Conservation (phyloP, 1,140 invertebrate species). For the Neodiprion fabricii region DNA sequence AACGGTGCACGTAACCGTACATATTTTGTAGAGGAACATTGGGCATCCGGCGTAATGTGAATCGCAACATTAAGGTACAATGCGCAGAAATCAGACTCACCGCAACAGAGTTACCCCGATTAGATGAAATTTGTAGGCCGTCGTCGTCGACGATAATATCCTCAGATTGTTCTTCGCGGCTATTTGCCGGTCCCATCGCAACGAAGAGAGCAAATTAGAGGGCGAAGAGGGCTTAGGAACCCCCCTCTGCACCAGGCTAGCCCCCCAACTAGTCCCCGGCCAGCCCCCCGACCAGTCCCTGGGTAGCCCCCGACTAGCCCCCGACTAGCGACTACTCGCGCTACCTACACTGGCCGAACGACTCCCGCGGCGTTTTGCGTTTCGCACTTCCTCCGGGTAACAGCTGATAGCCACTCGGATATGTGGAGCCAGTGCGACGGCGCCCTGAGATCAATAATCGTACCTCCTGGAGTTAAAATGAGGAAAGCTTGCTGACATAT, state of each 20-base stretch:
- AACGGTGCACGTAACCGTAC: too few species aligned
- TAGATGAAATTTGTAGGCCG: constrained; percentile 51
- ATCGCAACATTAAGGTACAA: too few species aligned
- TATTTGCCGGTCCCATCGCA: constrained; percentile 57
- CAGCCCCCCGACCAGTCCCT: constrained; percentile 15
- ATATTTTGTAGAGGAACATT: too few species aligned
- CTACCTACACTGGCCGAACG: constrained; percentile 2
- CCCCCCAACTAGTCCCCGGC: constrained; percentile 1
- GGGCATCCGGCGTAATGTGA: too few species aligned
- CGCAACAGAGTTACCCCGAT: constrained; percentile 20
- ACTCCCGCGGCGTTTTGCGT: constrained; percentile 15
- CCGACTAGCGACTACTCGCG: constrained; percentile 14
- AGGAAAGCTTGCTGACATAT: not conserved
- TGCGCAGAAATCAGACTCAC: not conserved
- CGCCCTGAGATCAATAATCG: constrained; percentile 62
- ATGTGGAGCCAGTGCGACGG: constrained; percentile 51
- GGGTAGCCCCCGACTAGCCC: constrained; percentile 20
- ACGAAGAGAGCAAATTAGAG: constrained; percentile 25
- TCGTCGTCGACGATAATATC: constrained; percentile 54
- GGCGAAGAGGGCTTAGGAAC: not conserved
- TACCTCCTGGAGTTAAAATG: constrained; percentile 28
- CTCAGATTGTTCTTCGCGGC: constrained; percentile 54
- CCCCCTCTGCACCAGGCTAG: not conserved
- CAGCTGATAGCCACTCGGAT: not conserved
- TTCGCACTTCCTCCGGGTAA: not conserved